These are phyloP conservation scores for Agriopis aurantiaria DNA, from an alignment of 2,888 invertebrate genomes.

Conservation along the genomic window DNA sequence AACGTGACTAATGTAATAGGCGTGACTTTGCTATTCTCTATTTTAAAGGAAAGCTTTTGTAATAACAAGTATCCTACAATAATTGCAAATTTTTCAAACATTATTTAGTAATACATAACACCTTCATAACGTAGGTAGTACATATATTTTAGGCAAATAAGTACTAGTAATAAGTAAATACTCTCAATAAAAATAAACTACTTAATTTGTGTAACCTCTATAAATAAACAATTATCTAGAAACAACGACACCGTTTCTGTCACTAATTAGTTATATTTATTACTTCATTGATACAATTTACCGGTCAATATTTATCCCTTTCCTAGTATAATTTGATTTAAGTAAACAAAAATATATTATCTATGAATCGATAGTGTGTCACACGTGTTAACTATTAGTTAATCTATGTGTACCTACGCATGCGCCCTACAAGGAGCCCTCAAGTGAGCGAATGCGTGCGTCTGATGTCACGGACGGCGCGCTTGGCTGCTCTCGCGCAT, in stretches of 20 bases:
- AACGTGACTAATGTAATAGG: constrained; percentile 15
- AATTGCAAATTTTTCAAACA: background rate
- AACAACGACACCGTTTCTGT: background rate
- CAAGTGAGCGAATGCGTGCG: constrained; percentile 21
- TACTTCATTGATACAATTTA: constrained; percentile 13
- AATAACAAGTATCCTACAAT: background rate
- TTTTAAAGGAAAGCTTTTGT: constrained; percentile 1
- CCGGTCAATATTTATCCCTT: constrained; percentile 6
- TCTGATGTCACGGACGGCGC: constrained; percentile 44
- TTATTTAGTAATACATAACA: background rate
- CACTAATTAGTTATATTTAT: background rate
- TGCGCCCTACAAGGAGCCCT: constrained; percentile 19
- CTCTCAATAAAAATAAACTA: no score
- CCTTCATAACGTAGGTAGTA: background rate
- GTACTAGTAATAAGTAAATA: no score
- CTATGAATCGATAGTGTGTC: constrained; percentile 10
- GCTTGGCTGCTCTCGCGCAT: constrained; percentile 43
- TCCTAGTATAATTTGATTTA: background rate
- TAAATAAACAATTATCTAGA: background rate
- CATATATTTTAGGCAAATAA: no score
- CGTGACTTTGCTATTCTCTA: constrained; percentile 2
- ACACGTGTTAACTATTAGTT: background rate
- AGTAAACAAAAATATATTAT: constrained; percentile 12
- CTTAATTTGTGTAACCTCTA: background rate
- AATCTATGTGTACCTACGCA: background rate